Conservation (phyloP, 1,140 invertebrate species). For the Antheraea pernyi region DNA sequence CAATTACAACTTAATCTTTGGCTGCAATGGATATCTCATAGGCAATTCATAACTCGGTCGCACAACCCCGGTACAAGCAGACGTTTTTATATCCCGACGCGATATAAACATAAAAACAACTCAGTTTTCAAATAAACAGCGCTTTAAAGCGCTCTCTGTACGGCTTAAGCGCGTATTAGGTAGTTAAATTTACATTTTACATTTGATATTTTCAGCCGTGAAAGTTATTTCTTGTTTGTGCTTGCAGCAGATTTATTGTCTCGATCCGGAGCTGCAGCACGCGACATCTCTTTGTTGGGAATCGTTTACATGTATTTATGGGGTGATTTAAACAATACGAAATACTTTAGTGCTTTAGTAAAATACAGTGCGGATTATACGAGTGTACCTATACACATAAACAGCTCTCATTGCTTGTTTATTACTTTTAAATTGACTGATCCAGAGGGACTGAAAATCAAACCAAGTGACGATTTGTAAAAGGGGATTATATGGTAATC, state of each 20-base stretch:
- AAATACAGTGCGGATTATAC: constrained; percentile 2
- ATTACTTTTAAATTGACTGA: background rate
- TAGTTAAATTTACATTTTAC: constrained; percentile 76
- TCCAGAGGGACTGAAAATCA: too few relatives aligned
- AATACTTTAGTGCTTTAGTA: constrained; percentile 1
- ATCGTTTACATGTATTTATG: constrained; percentile 65
- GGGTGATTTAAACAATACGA: constrained; percentile 54
- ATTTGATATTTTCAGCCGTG: constrained; percentile 69
- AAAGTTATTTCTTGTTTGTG: constrained; percentile 56
- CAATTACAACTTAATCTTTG: constrained; percentile 34
- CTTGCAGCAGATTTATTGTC: constrained; percentile 54
- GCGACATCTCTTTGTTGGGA: constrained; percentile 56
- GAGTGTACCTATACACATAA: background rate
- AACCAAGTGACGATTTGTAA: too few relatives aligned
- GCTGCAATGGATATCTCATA: constrained; percentile 45
- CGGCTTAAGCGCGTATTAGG: constrained; percentile 64
- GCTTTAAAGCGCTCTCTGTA: constrained; percentile 57
- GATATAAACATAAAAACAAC: constrained; percentile 69
- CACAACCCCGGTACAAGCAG: constrained; percentile 42
- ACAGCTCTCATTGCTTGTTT: background rate
- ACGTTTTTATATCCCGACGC: constrained; percentile 72
- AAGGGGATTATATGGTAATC: too few relatives aligned
- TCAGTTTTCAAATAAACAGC: constrained; percentile 69
- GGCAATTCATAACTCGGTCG: constrained; percentile 61
- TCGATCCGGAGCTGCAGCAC: constrained; percentile 33